These are phyloP conservation scores for Eriosoma lanigerum DNA, from an alignment of 1,140 invertebrate species.

Conservation along the genomic window DNA sequence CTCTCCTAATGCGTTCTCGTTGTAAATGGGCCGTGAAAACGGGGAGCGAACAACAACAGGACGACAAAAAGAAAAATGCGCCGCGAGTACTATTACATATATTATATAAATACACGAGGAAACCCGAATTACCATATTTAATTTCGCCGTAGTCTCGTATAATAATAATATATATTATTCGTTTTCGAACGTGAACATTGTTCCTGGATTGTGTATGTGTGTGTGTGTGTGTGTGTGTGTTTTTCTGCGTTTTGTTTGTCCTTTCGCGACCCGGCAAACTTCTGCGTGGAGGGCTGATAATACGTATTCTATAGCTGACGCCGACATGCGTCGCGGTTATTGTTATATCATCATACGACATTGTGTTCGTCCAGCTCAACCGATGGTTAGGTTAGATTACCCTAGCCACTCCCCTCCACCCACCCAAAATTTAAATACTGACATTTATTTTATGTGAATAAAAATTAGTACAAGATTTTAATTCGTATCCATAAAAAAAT, in stretches of 20 bases:
- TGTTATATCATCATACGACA: no score
- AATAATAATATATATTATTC: no score
- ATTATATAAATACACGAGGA: not conserved
- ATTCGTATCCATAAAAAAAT: no score
- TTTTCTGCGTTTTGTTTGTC: slow-evolving; percentile 3
- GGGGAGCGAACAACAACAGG: slow-evolving; percentile 17
- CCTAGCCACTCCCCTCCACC: no score
- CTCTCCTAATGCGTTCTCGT: slow-evolving; percentile 14
- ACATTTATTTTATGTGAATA: no score
- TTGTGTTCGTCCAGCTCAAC: no score
- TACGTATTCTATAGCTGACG: no score
- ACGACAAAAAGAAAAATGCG: not conserved
- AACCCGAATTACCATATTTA: slow-evolving; percentile 34
- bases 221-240: not conserved
- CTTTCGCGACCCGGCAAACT: not conserved
- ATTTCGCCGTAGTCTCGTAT: not conserved
- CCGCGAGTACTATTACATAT: no score
- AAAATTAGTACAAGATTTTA: no score
- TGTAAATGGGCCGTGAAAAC: slow-evolving; percentile 43
- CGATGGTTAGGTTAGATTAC: no score
- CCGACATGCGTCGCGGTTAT: no score
- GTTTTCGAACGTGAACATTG: not conserved
- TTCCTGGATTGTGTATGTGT: not conserved
- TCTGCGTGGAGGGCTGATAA: not conserved
- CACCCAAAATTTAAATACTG: no score